phyloP scores from a whole-genome alignment of 2,797 vertebrate genomes.

The Pelobates cultripes region DNA sequence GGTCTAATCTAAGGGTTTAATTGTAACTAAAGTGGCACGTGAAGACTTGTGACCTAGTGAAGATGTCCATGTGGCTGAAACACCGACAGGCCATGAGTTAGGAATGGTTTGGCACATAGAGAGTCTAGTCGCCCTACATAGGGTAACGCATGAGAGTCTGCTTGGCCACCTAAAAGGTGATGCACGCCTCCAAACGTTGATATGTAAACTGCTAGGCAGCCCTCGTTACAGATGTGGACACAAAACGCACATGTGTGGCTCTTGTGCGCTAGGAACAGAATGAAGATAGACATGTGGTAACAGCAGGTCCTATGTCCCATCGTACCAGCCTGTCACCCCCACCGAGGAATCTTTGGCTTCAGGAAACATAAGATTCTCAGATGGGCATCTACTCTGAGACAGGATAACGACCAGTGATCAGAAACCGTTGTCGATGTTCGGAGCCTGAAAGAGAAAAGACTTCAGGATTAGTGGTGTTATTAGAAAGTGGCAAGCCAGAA shows the following conservation, averaged over 20 bases:
- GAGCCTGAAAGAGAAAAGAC: slow-evolving; percentile 52
- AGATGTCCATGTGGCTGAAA: slow-evolving; percentile 36
- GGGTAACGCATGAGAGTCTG: slow-evolving; percentile 28
- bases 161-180: slow-evolving; percentile 49
- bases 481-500: slow-evolving; percentile 45
- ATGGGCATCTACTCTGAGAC: slow-evolving; percentile 51
- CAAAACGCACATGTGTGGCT: slow-evolving; percentile 47
- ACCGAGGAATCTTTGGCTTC: slow-evolving; percentile 35
- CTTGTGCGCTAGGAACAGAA: slow-evolving; percentile 50
- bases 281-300: slow-evolving; percentile 51
- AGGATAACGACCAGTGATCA: slow-evolving; percentile 56
- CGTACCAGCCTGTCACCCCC: slow-evolving; percentile 41
- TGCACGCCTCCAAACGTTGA: slow-evolving; percentile 45
- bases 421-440: slow-evolving; percentile 53
- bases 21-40: slow-evolving; percentile 27
- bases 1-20: slow-evolving; percentile 16
- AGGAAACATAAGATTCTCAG: slow-evolving; percentile 40
- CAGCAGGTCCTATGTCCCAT: slow-evolving; percentile 55
- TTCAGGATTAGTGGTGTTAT: slow-evolving; percentile 38
- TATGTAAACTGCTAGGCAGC: slow-evolving; percentile 55
- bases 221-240: slow-evolving; percentile 48
- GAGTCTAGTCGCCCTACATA: slow-evolving; percentile 35
- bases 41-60: slow-evolving; percentile 14
- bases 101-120: slow-evolving; percentile 51
- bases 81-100: slow-evolving; percentile 44